Percentiles rank a stretch among this genome's conserved stretches.
Evolutionary conservation across 2,888 invertebrate species (phyloP).

Genomic region (Sabellastarte sp.): DNA sequence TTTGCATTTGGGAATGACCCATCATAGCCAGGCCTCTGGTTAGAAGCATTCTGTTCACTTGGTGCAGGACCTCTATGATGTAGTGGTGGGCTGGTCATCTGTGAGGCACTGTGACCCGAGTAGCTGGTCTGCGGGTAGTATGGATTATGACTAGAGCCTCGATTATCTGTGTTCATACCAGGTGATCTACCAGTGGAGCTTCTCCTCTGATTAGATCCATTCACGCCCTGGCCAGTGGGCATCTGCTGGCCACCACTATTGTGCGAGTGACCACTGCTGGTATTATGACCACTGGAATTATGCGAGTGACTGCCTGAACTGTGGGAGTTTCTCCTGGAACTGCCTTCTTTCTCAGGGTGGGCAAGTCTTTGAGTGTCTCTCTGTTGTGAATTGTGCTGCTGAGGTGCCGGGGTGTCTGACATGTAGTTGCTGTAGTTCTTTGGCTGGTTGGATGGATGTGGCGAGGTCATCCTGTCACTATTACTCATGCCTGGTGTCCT

Average conservation of each 20-base stretch:
- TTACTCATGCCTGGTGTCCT: neutral
- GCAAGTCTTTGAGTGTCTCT: neutral
- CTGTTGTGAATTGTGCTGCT: neutral
- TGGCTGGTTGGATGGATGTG: neutral
- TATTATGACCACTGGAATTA: neutral
- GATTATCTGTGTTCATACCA: neutral
- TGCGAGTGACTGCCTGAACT: neutral
- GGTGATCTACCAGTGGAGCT: neutral
- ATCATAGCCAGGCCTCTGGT: neutral
- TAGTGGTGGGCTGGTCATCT: neutral
- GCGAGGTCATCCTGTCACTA: neutral
- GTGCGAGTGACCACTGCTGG: neutral
- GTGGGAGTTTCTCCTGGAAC: too few relatives aligned
- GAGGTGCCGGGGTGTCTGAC: neutral
- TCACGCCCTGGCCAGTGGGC: neutral
- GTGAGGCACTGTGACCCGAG: neutral
- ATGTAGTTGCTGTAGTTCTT: neutral
- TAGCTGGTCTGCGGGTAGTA: neutral
- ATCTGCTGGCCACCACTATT: neutral
- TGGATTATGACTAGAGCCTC: too few relatives aligned
- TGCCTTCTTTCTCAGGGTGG: neutral
- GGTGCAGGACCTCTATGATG: neutral
- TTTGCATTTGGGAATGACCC: neutral
- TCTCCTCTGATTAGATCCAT: neutral
- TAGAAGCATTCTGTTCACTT: neutral